Evolutionary conservation across 2,888 invertebrate species (phyloP), one percentile per base, ranked within the genome.

Genomic region (Callinectes sapidus): DNA sequence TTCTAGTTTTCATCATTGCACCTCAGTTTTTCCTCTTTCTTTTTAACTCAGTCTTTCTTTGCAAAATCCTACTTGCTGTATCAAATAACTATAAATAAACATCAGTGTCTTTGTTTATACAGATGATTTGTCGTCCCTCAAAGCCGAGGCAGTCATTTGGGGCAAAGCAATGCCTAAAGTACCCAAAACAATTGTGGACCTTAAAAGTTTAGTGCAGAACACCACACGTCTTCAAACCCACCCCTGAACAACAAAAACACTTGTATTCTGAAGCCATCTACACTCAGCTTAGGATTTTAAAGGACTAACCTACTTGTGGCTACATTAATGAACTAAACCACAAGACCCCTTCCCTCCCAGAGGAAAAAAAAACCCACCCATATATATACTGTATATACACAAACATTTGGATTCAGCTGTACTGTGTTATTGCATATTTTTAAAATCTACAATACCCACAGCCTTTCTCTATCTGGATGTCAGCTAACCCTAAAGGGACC

Each of bases 351-450:
- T 14, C 71, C 71, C 35, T 8, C n/a, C 10, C 16, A 8, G 2
- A 35, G n/a, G 1, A 3, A 81, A 81, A 61, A 61, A 61, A 61
- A 18, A 61, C 3, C 2, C 32, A 81, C 81, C 35, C 81, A 81
- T 35, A 81, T n/a, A 81, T 35, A 35, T 81, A n/a, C n/a, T n/a
- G n/a, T n/a, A 81, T 81, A 55, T 32, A 55, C 48, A 28, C 48
- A 28, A 14, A 61, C 87, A 87, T 54, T 39, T 87, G 48, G 55
- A 54, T 55, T 87, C 87, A 87, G 87, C 54, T 55, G 28, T 48
- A 54, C 35, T 61, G 89, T 61, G 39, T 13, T 28, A 0, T 8
- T 89, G 48, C 1, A 16, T 86, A 23, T 16, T 23, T 86, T 23
- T 18, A 13, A 23, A 86, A 28, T 8, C 23, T 23, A 35, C 6